Conservation (phyloP, 2,797 vertebrate species). For the Kryptopterus vitreolus region DNA sequence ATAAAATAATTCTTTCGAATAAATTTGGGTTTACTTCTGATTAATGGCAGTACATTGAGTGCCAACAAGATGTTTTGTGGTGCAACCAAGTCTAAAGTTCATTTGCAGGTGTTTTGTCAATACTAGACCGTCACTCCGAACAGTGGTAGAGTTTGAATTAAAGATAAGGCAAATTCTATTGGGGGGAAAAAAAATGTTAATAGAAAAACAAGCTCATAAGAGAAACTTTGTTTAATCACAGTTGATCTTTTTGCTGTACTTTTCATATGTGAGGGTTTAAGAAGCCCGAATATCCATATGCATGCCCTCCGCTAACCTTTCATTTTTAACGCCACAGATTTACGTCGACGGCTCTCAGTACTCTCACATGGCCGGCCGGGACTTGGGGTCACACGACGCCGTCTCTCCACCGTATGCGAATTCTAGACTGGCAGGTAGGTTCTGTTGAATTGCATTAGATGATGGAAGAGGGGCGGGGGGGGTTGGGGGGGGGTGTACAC, state of each 20-base stretch:
- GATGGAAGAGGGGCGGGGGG: too few species aligned
- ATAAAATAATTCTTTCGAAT: neutral
- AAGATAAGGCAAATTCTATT: neutral
- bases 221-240: too few species aligned
- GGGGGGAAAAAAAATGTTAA: neutral
- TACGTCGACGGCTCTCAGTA: conserved; percentile 90
- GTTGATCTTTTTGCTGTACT: neutral
- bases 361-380: conserved; percentile 82
- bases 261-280: neutral
- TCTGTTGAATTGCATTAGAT: neutral
- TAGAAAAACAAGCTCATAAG: neutral
- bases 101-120: neutral
- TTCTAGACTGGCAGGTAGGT: conserved; percentile 91
- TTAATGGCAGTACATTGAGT: neutral
- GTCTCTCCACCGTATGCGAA: conserved; percentile 91
- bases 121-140: neutral
- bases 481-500: too few species aligned
- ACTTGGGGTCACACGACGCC: conserved; percentile 90
- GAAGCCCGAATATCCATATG: neutral
- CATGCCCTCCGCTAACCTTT: neutral
- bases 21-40: neutral
- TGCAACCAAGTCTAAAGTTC: neutral
- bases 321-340: conserved; percentile 70
- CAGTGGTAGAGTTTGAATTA: neutral
- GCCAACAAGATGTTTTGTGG: neutral